These are phyloP conservation scores for Lydus trimaculatus DNA, from an alignment of 2,888 invertebrate species.

Conservation along the genomic window DNA sequence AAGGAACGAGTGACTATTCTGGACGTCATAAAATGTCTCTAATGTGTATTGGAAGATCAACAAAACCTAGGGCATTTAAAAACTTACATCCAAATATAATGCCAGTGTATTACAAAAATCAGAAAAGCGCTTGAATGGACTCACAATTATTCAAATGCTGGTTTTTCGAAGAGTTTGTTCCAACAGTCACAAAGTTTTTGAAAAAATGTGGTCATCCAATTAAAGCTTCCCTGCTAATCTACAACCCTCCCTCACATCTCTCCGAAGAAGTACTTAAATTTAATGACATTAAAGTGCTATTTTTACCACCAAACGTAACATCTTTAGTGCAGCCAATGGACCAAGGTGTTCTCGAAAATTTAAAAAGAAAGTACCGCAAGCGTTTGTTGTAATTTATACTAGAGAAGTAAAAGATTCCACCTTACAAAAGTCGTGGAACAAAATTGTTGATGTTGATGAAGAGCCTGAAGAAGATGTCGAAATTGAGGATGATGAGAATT, in stretches of 20 bases:
- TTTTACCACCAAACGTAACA: neutral
- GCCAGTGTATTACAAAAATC: conserved; percentile 33
- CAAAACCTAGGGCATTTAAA: conserved; percentile 36
- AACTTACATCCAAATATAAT: conserved; percentile 12
- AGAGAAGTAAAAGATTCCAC: no score
- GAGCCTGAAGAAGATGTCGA: no score
- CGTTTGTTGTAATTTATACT: neutral
- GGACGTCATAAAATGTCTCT: conserved; percentile 36
- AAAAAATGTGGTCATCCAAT: neutral
- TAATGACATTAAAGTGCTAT: neutral
- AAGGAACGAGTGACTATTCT: conserved; percentile 37
- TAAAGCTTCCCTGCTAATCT: neutral
- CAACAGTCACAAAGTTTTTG: neutral
- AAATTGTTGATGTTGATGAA: no score
- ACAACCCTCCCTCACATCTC: neutral
- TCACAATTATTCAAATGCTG: neutral
- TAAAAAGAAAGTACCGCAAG: neutral
- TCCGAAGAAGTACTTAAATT: neutral
- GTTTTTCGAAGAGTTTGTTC: neutral
- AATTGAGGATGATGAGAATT: no score
- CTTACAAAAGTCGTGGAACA: no score
- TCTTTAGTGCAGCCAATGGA: neutral
- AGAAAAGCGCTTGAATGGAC: conserved; percentile 37
- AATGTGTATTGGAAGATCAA: conserved; percentile 35
- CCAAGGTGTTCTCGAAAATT: neutral